These are phyloP conservation scores for Parascotia fuliginaria DNA, from an alignment of 2,888 invertebrate genomes.

Conservation along the genomic window DNA sequence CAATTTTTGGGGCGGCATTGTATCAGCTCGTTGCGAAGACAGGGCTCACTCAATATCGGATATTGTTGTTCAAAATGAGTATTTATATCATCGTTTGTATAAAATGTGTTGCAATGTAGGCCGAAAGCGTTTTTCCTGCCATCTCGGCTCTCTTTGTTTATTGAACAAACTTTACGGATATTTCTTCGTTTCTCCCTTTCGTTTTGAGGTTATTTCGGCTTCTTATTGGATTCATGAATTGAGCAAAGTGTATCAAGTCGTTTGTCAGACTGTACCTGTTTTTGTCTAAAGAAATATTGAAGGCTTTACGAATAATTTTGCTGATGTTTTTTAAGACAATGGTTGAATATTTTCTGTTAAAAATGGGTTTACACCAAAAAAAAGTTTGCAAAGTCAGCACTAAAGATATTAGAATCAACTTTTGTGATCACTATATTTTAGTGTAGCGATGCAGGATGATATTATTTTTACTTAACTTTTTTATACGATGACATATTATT, in stretches of 20 bases:
- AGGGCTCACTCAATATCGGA: constrained; percentile 85
- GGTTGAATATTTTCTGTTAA: neutral
- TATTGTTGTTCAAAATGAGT: constrained; percentile 85
- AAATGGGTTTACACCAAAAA: neutral
- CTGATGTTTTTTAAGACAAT: constrained; percentile 1
- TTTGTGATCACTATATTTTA: no score
- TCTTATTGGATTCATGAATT: constrained; percentile 49
- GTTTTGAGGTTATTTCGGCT: constrained; percentile 40
- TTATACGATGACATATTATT: no score
- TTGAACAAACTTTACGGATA: constrained; percentile 50
- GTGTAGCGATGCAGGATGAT: no score
- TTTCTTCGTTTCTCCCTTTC: constrained; percentile 46
- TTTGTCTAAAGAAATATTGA: constrained; percentile 24
- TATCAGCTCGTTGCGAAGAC: constrained; percentile 66
- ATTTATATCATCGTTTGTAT: constrained; percentile 84
- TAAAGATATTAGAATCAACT: no score
- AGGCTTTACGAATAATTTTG: constrained; percentile 16
- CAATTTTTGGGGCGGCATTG: constrained; percentile 50
- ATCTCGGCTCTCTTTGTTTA: constrained; percentile 58
- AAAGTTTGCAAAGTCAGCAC: no score
- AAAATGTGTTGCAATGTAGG: constrained; percentile 72
- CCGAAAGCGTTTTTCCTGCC: constrained; percentile 57
- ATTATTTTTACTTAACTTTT: no score
- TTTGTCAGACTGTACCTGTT: constrained; percentile 43
- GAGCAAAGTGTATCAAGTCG: constrained; percentile 47